Base-by-base conservation (phyloP, 1,140 invertebrate genomes). In the Nomia melanderi region DNA sequence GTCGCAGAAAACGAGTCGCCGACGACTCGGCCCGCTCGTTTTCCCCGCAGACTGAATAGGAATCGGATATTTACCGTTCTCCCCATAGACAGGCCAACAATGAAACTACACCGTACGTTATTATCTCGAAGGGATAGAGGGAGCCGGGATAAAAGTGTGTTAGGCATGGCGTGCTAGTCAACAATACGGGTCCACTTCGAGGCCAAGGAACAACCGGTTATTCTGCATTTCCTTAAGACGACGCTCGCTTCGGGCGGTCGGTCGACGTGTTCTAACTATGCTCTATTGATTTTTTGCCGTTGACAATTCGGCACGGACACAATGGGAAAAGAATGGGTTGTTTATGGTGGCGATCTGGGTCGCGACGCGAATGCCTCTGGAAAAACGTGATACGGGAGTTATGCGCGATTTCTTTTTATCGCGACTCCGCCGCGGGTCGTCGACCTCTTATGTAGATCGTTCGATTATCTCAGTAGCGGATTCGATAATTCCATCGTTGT, bases 181-280 rank as follows among this genome's bases (percentile, higher is more conserved):
- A 83, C 74, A 79, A 85, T 77, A 59, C 62, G 53, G 59, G 69
- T 57, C 81, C 59, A 76, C 70, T 81, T 87, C 74, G 66, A 73
- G 79, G 75, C 79, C 76, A 79, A 79, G 66, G 78, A 82, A 70
- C 83, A 88, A 89, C 88, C 88, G 88, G 88, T 89, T 89, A 86
- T 87, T 84, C 87, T 86, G 84, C 85, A 88, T 88, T 89, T 89
- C 83, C 86, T 90, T 82, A 85, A 86, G 86, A 83, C 81, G 84
- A 86, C 79, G 75, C 77, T 73, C 70, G 62, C 60, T 69, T 39
- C 73, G 50, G 59, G 78, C 80, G 75, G 84, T 77, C 74, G 85
- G 76, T 85, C 83, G 81, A 83, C 54, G 62, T n/a, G n/a, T 66
- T 65, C 53, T 72, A 63, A 54, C 60, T 27, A 41, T 59, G 41